A percentile compares a stretch with the other conserved stretches of the same genome.
Evolutionary conservation across 2,797 vertebrate genomes (phyloP).

Genomic region (Bradypodion pumilum): DNA sequence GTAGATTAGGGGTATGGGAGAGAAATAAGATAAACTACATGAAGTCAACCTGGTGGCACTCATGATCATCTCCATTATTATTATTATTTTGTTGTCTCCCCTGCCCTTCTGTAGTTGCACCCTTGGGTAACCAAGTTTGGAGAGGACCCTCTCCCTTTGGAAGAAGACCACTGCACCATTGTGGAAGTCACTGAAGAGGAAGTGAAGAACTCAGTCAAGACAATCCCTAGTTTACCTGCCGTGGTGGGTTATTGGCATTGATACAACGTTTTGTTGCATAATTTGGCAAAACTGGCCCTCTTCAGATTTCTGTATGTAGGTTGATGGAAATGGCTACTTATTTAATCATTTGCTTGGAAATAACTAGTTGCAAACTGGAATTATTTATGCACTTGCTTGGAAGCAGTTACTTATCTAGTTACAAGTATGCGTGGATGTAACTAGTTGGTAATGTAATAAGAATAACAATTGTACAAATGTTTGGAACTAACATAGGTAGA

Average conservation of each 20-base stretch:
- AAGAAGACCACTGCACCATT: conserved; percentile 92
- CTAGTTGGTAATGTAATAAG: no score
- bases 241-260: conserved; percentile 81
- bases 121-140: conserved; percentile 88
- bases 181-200: conserved; percentile 98
- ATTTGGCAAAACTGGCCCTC: background rate
- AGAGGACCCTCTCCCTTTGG: conserved; percentile 85
- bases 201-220: conserved; percentile 96
- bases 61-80: no score
- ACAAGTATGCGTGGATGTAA: no score
- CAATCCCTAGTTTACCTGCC: conserved; percentile 92
- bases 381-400: no score
- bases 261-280: rapidly evolving
- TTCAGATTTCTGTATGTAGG: background rate
- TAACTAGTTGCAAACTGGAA: no score
- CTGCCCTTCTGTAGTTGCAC: conserved; percentile 78
- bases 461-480: no score
- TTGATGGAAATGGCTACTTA: no score
- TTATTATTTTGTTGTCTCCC: background rate
- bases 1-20: background rate
- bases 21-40: background rate
- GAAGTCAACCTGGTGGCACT: background rate
- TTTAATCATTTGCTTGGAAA: no score
- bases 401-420: no score
- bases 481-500: no score